A percentile compares a stretch with the other conserved stretches of the same genome.
Conservation (phyloP, 2,888 invertebrate genomes). For the Trichopria drosophilae region DNA sequence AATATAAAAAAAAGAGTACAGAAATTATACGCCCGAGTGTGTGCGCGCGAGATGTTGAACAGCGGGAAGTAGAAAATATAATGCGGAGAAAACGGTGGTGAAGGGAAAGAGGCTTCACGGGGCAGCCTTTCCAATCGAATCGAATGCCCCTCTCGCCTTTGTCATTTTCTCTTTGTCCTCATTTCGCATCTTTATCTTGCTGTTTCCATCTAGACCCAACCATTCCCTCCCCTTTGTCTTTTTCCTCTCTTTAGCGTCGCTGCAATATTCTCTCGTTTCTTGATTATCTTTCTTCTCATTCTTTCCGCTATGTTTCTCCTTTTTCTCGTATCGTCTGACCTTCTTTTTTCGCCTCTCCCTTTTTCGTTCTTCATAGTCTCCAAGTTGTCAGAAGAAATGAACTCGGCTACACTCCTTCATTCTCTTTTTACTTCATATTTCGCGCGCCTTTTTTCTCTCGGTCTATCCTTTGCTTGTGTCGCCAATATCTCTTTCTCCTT, state of each 20-base stretch:
- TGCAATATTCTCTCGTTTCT: constrained; percentile 26
- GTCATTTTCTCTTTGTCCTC: constrained; percentile 54
- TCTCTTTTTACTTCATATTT: constrained; percentile 19
- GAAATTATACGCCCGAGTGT: too few species aligned
- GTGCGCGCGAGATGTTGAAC: constrained; percentile 30
- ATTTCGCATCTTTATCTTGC: constrained; percentile 43
- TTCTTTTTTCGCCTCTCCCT: background rate
- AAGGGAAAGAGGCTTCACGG: constrained; percentile 50
- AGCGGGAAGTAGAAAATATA: constrained; percentile 32
- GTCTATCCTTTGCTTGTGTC: constrained; percentile 20
- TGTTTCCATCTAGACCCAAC: constrained; percentile 22
- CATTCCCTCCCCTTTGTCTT: constrained; percentile 23
- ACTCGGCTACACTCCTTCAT: constrained; percentile 31
- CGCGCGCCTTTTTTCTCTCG: constrained; percentile 9
- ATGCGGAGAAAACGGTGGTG: constrained; percentile 47
- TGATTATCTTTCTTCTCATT: constrained; percentile 29
- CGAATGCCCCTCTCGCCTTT: constrained; percentile 47
- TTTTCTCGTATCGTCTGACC: too few species aligned
- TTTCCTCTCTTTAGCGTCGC: constrained; percentile 17
- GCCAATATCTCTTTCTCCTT: constrained; percentile 9
- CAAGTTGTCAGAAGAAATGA: constrained; percentile 20
- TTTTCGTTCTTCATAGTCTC: background rate
- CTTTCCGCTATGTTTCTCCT: too few species aligned
- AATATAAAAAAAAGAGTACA: too few species aligned
- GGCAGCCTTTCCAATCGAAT: constrained; percentile 54